A percentile compares a stretch with the other conserved stretches of the same genome.
Conservation (phyloP, 1,140 invertebrate genomes). For the Caenorhabditis briggsae region DNA sequence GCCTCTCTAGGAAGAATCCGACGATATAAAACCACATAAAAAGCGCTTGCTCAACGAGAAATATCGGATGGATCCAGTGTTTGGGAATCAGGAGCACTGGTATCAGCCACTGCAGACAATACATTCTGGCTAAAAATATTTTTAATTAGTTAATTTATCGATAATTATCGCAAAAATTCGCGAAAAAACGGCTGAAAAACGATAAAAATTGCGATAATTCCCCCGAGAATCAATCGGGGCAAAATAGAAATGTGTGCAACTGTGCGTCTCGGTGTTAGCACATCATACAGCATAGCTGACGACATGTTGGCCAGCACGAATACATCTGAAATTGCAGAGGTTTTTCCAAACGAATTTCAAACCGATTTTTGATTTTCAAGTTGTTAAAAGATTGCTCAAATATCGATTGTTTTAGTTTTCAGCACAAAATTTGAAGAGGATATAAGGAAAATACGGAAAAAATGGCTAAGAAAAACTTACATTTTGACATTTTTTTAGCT, state of each 20-base stretch:
- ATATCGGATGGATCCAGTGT: slow-evolving; percentile 61
- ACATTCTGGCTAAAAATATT: slow-evolving; percentile 48
- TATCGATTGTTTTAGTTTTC: background rate
- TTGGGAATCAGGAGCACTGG: slow-evolving; percentile 64
- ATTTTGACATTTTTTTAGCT: no score
- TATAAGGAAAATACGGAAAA: background rate
- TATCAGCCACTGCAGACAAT: slow-evolving; percentile 64
- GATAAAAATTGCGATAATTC: no score
- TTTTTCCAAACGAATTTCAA: no score
- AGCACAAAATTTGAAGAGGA: background rate
- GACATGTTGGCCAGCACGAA: no score
- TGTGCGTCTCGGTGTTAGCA: no score
- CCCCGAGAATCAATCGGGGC: no score
- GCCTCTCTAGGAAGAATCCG: slow-evolving; percentile 62
- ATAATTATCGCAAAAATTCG: background rate
- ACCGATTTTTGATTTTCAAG: background rate
- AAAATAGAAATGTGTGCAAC: no score
- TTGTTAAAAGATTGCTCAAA: background rate
- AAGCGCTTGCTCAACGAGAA: slow-evolving; percentile 60
- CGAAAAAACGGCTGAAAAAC: no score
- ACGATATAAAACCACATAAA: slow-evolving; percentile 67
- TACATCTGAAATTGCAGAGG: no score
- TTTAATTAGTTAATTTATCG: background rate
- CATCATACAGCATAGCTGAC: no score
- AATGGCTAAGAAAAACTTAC: no score